These are phyloP conservation scores for Aradophagus sp. DNA, from an alignment of 1,140 invertebrate genomes.

Conservation along the genomic window DNA sequence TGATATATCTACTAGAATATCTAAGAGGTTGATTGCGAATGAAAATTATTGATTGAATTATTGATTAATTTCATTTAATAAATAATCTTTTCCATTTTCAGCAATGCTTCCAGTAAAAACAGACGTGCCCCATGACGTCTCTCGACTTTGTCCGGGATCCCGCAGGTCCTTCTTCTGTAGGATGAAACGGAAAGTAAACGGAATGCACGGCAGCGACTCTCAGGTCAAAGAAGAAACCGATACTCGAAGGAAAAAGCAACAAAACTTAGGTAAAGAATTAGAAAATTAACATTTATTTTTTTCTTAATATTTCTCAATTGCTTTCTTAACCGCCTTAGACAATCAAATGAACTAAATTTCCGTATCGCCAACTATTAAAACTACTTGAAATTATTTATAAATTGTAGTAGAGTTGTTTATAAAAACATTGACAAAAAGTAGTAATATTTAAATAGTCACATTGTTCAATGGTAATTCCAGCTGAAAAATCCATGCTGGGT, in stretches of 20 bases:
- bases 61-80: not conserved
- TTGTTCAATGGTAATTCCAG: no score
- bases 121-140: constrained; percentile 84
- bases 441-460: no score
- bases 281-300: no score
- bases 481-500: no score
- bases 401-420: no score
- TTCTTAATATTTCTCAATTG: no score
- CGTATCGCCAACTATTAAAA: no score
- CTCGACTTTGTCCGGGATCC: constrained; percentile 88
- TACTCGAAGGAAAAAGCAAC: constrained; percentile 80
- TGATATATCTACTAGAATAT: no score
- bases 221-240: constrained; percentile 86
- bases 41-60: not conserved
- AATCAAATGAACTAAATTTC: no score
- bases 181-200: constrained; percentile 86
- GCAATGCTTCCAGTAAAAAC: constrained; percentile 94
- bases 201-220: constrained; percentile 63
- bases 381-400: no score
- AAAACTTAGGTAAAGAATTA: constrained; percentile 74
- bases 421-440: no score
- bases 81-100: constrained; percentile 63
- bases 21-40: not conserved
- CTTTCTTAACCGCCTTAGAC: no score
- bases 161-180: constrained; percentile 94